Percentiles rank a stretch among this genome's conserved stretches.
Evolutionary conservation across 2,888 invertebrate genomes (phyloP).

Genomic region (Minunthozetes semirufus): DNA sequence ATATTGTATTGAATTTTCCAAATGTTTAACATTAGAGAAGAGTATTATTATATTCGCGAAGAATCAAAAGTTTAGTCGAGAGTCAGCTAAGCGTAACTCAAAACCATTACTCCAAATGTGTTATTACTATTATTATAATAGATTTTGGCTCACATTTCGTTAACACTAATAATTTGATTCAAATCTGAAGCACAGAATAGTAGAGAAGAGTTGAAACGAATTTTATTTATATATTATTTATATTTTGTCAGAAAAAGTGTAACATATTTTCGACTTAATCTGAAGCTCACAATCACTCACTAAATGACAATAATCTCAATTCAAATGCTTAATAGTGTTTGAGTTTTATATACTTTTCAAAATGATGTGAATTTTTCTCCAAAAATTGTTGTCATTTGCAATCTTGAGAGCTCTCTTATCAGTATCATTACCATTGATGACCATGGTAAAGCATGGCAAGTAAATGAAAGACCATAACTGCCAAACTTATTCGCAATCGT

Average conservation of each 20-base stretch:
- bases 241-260: constrained; percentile 16
- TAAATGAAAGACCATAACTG: neutral
- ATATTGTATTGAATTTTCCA: constrained; percentile 12
- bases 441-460: neutral
- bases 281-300: neutral
- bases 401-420: neutral
- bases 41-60: neutral
- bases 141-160: constrained; percentile 22
- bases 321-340: neutral
- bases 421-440: neutral
- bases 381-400: neutral
- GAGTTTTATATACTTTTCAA: no score
- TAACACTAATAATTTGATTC: constrained; percentile 20
- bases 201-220: neutral
- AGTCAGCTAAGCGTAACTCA: constrained; percentile 23
- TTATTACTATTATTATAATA: constrained; percentile 27
- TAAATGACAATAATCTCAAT: constrained; percentile 4
- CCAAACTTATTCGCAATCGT: neutral
- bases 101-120: constrained; percentile 19
- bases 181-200: neutral
- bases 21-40: constrained; percentile 2
- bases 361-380: neutral
- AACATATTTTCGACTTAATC: constrained; percentile 2
- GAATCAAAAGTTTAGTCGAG: constrained; percentile 7
- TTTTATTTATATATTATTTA: constrained; percentile 22